phyloP scores from a whole-genome alignment of 2,888 invertebrate species.

The Lordiphosa fenestrarum region DNA sequence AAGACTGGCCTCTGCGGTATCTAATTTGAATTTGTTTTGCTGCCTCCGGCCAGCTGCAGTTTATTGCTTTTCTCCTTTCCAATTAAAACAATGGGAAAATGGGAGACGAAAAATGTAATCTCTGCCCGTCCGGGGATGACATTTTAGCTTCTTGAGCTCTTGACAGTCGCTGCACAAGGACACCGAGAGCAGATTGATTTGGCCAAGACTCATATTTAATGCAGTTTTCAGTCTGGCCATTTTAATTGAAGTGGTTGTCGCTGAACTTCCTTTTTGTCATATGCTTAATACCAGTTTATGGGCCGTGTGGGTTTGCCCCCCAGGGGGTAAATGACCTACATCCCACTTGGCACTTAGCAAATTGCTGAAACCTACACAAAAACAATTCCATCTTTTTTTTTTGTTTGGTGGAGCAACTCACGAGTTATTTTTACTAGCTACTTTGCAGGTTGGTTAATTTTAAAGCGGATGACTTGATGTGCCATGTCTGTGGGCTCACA shows the following conservation, averaged over 20 bases:
- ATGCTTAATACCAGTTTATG: slow-evolving; percentile 27
- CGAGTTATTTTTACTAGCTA: slow-evolving; percentile 28
- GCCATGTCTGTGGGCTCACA: slow-evolving; percentile 31
- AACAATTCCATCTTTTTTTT: not conserved
- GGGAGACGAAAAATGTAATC: slow-evolving; percentile 8
- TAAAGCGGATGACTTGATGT: slow-evolving; percentile 25
- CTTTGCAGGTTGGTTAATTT: slow-evolving; percentile 25
- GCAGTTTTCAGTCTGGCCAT: slow-evolving; percentile 17
- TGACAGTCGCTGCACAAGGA: not conserved
- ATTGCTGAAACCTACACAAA: not conserved
- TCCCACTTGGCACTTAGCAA: not conserved
- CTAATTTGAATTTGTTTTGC: no score
- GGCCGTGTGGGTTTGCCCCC: slow-evolving; percentile 4
- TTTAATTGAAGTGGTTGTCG: slow-evolving; percentile 35
- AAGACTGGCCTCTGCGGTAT: no score
- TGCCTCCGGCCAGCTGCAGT: slow-evolving; percentile 8
- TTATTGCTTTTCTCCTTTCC: slow-evolving; percentile 24
- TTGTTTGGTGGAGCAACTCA: no score
- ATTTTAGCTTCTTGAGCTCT: slow-evolving; percentile 24
- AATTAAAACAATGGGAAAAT: slow-evolving; percentile 2
- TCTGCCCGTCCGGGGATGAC: no score
- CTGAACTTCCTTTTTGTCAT: slow-evolving; percentile 21
- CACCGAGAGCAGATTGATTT: slow-evolving; percentile 20
- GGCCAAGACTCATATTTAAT: slow-evolving; percentile 4
- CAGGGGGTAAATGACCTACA: slow-evolving; percentile 26